These are phyloP conservation scores for Drosophila lowei DNA, from an alignment of 1,140 invertebrate genomes.

Conservation along the genomic window DNA sequence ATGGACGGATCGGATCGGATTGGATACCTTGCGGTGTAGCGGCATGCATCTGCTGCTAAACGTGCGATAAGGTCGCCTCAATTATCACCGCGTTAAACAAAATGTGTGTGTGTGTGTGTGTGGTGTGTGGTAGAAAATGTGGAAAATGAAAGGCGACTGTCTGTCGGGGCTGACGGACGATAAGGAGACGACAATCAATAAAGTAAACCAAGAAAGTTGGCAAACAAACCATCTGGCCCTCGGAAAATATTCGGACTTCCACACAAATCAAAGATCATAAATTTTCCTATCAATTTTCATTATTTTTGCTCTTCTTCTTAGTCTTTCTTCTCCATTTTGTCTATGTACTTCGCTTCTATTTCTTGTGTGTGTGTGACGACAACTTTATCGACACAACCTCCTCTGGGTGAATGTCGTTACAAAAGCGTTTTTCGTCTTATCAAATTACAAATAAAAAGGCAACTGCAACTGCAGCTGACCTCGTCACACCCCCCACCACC, in stretches of 20 bases:
- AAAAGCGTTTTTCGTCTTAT: slow-evolving; percentile 61
- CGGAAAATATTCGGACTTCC: no score
- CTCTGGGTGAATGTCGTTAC: slow-evolving; percentile 34
- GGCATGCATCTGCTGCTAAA: slow-evolving; percentile 2
- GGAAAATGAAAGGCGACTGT: neutral
- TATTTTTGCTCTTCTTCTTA: neutral
- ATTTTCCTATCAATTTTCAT: slow-evolving; percentile 5
- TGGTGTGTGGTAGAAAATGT: neutral
- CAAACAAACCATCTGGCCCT: no score
- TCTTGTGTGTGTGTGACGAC: slow-evolving; percentile 7
- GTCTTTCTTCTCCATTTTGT: neutral
- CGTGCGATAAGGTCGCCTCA: slow-evolving; percentile 58
- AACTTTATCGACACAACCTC: slow-evolving; percentile 44
- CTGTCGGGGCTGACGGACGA: no score
- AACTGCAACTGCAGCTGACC: slow-evolving; percentile 36
- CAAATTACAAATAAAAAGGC: slow-evolving; percentile 75
- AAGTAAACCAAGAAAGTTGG: no score
- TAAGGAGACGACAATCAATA: no score
- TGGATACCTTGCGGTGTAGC: no score
- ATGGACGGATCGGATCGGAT: no score
- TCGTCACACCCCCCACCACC: no score
- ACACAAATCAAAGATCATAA: neutral
- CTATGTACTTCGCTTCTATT: neutral
- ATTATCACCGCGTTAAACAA: slow-evolving; percentile 60
- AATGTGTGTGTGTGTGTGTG: slow-evolving; percentile 10